These are phyloP conservation scores for Leucozona laternaria DNA, from an alignment of 2,888 invertebrate species.

Conservation along the genomic window DNA sequence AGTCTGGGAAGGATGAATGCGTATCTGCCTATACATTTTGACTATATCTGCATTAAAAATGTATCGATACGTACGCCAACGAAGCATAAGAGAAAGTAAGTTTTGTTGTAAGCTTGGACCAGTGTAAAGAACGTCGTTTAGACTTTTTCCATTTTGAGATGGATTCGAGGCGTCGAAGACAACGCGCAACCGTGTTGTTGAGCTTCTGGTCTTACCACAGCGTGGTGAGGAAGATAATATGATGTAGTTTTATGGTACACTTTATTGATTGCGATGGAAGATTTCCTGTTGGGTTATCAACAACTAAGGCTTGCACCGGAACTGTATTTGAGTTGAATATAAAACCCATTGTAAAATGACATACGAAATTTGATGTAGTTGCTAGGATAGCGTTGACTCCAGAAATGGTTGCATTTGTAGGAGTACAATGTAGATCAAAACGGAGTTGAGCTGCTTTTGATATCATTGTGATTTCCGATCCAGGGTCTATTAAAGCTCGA, in stretches of 20 bases:
- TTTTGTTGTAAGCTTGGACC: conserved; percentile 76
- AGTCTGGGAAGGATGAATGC: conserved; percentile 49
- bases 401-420: too few relatives aligned
- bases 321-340: too few relatives aligned
- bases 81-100: conserved; percentile 60
- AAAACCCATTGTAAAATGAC: too few relatives aligned
- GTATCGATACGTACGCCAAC: conserved; percentile 59
- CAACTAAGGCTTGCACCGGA: too few relatives aligned
- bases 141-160: conserved; percentile 52
- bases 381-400: too few relatives aligned
- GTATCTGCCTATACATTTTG: conserved; percentile 76
- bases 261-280: too few relatives aligned
- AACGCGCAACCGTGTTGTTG: conserved; percentile 75
- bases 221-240: conserved; percentile 57
- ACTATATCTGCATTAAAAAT: conserved; percentile 76
- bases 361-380: too few relatives aligned
- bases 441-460: too few relatives aligned
- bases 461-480: too few relatives aligned
- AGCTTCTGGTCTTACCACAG: conserved; percentile 46
- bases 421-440: too few relatives aligned
- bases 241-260: background rate
- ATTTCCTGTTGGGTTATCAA: too few relatives aligned
- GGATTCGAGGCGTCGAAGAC: conserved; percentile 77
- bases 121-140: conserved; percentile 64
- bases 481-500: too few relatives aligned